Conservation (phyloP, 2,888 invertebrate species). For the Tenodera sinensis region DNA sequence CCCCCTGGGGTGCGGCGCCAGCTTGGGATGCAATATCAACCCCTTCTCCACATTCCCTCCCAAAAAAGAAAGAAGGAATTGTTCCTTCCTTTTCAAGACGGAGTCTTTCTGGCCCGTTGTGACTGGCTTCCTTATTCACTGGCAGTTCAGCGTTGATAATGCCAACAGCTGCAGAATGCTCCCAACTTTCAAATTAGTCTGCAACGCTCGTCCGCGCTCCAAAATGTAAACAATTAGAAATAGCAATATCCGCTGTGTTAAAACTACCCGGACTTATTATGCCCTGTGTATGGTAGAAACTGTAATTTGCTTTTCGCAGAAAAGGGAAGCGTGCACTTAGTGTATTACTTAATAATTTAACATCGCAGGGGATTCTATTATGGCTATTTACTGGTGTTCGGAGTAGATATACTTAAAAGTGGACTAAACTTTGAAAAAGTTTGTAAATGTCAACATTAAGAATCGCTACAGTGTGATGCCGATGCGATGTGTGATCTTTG, state of each 20-base stretch:
- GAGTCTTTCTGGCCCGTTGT: neutral
- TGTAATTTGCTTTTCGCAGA: no score
- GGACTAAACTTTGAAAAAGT: no score
- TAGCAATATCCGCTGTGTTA: neutral
- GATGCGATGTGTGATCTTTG: no score
- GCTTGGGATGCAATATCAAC: conserved; percentile 11
- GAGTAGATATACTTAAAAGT: no score
- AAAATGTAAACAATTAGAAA: neutral
- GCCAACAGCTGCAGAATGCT: neutral
- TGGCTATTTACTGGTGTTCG: no score
- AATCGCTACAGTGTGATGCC: no score
- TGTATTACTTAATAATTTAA: no score
- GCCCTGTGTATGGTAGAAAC: no score
- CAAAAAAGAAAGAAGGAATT: neutral
- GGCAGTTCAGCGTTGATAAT: neutral
- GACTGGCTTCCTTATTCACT: neutral
- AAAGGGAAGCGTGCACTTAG: no score
- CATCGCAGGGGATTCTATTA: no score
- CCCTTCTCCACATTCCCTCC: neutral
- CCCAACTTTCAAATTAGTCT: neutral
- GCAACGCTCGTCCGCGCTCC: neutral
- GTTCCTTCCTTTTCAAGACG: neutral
- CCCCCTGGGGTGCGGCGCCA: neutral
- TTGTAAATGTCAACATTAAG: no score
- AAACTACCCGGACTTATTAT: neutral